Evolutionary conservation across 2,113 vertebrate species (phyloP).

Genomic region (Marmota flaviventris): DNA sequence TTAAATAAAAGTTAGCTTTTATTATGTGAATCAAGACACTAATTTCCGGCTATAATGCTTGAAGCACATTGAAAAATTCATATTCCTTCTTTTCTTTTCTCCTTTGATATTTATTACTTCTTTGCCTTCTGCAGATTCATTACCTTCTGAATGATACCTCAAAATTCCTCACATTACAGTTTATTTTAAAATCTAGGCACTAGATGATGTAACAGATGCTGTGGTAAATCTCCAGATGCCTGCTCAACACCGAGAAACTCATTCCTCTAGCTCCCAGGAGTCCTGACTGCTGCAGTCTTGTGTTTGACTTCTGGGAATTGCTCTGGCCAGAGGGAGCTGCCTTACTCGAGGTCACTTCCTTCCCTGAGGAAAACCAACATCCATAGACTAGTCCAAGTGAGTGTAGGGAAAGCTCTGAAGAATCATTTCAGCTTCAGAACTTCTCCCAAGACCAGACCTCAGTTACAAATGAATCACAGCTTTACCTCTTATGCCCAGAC

Average conservation of each 20-base stretch:
- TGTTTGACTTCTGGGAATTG: neutral
- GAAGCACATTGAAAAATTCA: neutral
- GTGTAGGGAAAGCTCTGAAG: neutral
- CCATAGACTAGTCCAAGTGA: neutral
- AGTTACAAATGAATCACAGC: neutral
- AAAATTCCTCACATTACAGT: neutral
- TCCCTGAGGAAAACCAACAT: neutral
- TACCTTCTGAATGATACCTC: neutral
- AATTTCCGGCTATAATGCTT: neutral
- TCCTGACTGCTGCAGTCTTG: neutral
- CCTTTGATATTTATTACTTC: neutral
- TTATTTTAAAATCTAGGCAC: neutral
- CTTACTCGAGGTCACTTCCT: neutral
- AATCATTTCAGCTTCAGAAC: neutral
- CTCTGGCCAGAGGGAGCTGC: neutral
- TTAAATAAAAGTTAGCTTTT: constrained; percentile 4
- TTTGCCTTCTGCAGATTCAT: neutral
- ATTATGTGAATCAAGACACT: neutral
- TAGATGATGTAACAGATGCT: neutral
- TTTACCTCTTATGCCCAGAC: neutral
- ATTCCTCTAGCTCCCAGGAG: neutral
- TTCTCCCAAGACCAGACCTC: neutral
- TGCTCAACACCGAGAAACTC: neutral
- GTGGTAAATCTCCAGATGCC: neutral
- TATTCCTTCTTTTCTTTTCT: neutral